A percentile compares a stretch with the other conserved stretches of the same genome.
Conservation (phyloP, 2,888 invertebrate species). For the Cabera pusaria region DNA sequence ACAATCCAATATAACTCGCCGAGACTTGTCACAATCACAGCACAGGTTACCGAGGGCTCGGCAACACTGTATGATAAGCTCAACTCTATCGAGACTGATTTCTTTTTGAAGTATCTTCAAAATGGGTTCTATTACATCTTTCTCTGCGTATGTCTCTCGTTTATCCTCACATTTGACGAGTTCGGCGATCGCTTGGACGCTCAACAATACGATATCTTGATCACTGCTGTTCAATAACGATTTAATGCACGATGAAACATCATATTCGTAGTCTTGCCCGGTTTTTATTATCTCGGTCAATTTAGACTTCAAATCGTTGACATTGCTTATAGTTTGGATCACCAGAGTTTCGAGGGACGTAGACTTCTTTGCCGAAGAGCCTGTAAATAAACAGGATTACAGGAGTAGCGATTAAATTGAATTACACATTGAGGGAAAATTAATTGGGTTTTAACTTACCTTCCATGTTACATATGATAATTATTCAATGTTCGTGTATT, state of each 20-base stretch:
- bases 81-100: constrained; percentile 61
- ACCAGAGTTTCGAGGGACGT: constrained; percentile 66
- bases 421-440: too few species aligned
- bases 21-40: constrained; percentile 91
- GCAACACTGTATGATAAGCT: constrained; percentile 88
- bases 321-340: constrained; percentile 66
- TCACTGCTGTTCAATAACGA: constrained; percentile 68
- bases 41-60: constrained; percentile 95
- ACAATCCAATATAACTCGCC: constrained; percentile 72
- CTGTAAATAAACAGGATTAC: constrained; percentile 45
- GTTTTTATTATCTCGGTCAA: constrained; percentile 69
- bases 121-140: constrained; percentile 83
- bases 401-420: neutral
- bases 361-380: constrained; percentile 64
- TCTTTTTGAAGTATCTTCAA: constrained; percentile 76
- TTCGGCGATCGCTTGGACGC: constrained; percentile 90
- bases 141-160: constrained; percentile 87
- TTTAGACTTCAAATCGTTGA: constrained; percentile 68
- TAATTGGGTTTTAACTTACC: constrained; percentile 42
- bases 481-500: too few species aligned
- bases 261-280: constrained; percentile 72
- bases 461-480: too few species aligned
- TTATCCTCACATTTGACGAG: constrained; percentile 90
- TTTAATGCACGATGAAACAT: constrained; percentile 69
- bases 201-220: constrained; percentile 78